phyloP scores from a whole-genome alignment of 2,113 vertebrate genomes.

The Micronisus gabar region DNA sequence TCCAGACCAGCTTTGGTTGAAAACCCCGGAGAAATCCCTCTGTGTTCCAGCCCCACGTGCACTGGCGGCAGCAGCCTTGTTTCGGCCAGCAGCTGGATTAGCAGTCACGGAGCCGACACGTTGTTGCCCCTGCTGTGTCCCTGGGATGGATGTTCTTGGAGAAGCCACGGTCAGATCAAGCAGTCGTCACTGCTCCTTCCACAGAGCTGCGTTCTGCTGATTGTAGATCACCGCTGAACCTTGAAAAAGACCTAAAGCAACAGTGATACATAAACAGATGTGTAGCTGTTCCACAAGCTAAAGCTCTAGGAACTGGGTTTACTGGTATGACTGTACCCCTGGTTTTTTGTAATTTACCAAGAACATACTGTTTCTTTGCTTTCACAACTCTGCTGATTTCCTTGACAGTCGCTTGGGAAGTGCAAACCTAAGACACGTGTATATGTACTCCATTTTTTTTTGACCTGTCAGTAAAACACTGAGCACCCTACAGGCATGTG shows the following conservation, averaged over 20 bases:
- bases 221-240: accelerated
- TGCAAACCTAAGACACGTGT: background rate
- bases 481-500: background rate
- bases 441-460: background rate
- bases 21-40: background rate
- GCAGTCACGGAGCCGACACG: accelerated
- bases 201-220: background rate
- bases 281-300: background rate
- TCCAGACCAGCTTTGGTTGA: background rate
- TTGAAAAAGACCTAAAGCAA: background rate
- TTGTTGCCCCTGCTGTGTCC: background rate
- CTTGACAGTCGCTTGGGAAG: background rate
- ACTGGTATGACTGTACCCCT: background rate
- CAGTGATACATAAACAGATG: accelerated
- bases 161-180: background rate
- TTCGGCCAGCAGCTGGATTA: background rate
- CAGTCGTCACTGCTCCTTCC: background rate
- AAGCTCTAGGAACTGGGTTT: background rate
- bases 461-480: background rate
- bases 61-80: accelerated
- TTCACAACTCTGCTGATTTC: background rate
- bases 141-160: background rate
- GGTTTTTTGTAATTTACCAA: background rate
- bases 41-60: accelerated
- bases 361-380: background rate